Evolutionary conservation across 2,797 vertebrate genomes (phyloP), one percentile per base, ranked within the genome.

Genomic region (Propithecus deckenii): DNA sequence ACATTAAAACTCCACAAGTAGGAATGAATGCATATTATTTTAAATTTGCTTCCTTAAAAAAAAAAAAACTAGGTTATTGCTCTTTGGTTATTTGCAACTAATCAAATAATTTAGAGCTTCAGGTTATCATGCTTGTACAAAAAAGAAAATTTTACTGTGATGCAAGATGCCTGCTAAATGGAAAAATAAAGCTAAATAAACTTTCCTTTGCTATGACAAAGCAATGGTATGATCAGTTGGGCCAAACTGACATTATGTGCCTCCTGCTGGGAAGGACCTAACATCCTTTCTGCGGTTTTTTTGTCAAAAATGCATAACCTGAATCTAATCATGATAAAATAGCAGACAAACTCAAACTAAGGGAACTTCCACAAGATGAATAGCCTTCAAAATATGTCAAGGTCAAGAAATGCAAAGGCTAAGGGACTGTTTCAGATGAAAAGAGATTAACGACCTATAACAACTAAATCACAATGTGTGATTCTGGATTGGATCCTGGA

Each of bases 281-380:
- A 63, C 1, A 74, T 69, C 23, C 52, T 50, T 86, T 80, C 71
- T 71, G 30, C 80, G 52, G 20, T 95, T 32, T 71, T 75, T 71
- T 95, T 87, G 65, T 67, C 92, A 96, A 95, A 96, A 95, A 78
- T 59, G 13, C 18, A 67, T 57, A 95, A 75, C 25, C 25, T 89
- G 14, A 93, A 74, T 85, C 14, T 83, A 83, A 81, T 92, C 23
- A 52, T 63, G 72, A 76, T 59, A 55, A 92, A 97, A 63, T 52
- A 91, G 72, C 74, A 94, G 79, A 95, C n/a, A 95, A 92, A 87
- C 43, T 72, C 59, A 59, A 65, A 83, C 30, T 80, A 95, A 87
- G 28, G 35, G 22, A 48, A 0, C 9, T 84, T 85, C 55, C 57
- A 89, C 61, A 89, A 87, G 91, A 83, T 30, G 22, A 93, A 93